Evolutionary conservation across 2,888 invertebrate species (phyloP).

Genomic region (Lordiphosa fenestrarum): DNA sequence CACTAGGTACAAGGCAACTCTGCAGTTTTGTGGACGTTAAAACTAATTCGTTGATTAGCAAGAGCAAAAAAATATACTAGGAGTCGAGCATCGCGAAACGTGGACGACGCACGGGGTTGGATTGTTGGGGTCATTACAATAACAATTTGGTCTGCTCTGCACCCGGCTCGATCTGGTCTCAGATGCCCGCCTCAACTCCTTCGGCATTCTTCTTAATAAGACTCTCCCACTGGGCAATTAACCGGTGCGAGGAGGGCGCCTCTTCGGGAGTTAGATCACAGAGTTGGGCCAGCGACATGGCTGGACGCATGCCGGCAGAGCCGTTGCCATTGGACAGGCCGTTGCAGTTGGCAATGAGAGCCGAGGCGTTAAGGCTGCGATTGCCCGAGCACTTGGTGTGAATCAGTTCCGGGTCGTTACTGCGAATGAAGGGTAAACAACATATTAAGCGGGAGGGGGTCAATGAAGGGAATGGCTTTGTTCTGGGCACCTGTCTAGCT

Average conservation of each 20-base stretch:
- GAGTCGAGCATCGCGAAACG: too few species aligned
- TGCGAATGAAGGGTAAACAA: conserved; percentile 1
- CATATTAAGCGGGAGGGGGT: too few species aligned
- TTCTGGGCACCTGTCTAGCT: conserved; percentile 80
- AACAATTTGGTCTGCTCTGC: conserved; percentile 69
- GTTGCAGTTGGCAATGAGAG: conserved; percentile 40
- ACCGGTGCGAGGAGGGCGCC: conserved; percentile 85
- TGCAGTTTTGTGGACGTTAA: conserved; percentile 25
- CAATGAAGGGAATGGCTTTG: too few species aligned
- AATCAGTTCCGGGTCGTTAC: conserved; percentile 48
- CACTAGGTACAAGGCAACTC: conserved; percentile 28
- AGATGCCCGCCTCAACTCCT: conserved; percentile 52
- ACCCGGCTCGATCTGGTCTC: conserved; percentile 14
- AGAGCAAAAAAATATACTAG: not conserved
- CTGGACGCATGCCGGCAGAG: conserved; percentile 82
- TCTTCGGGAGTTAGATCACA: conserved; percentile 85
- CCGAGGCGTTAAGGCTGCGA: conserved; percentile 53
- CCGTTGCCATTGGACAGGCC: conserved; percentile 14
- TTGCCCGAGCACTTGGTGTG: conserved; percentile 48
- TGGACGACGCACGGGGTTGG: too few species aligned
- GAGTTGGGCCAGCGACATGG: conserved; percentile 85
- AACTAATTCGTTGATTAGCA: conserved; percentile 59
- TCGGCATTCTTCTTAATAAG: conserved; percentile 84
- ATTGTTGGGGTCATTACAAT: conserved; percentile 45
- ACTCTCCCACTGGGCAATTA: conserved; percentile 91